Conservation (phyloP, 2,888 invertebrate species). For the Scotopteryx bipunctaria region DNA sequence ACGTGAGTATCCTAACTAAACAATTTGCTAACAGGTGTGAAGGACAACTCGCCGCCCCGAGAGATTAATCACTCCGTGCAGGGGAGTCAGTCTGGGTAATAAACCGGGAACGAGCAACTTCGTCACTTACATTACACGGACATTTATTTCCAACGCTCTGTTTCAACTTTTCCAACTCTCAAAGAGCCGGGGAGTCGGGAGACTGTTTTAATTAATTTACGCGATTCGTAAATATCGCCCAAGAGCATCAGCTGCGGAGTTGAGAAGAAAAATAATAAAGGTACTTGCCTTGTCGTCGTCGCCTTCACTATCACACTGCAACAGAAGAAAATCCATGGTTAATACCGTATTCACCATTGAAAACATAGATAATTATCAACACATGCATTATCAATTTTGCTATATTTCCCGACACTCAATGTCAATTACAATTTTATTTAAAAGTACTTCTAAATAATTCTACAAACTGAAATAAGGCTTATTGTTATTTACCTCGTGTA, state of each 20-base stretch:
- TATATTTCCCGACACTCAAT: constrained; percentile 20
- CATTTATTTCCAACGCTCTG: constrained; percentile 75
- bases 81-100: constrained; percentile 63
- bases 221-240: constrained; percentile 60
- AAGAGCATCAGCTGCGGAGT: constrained; percentile 46
- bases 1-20: constrained; percentile 45
- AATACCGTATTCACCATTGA: constrained; percentile 24
- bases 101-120: constrained; percentile 76
- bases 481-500: constrained; percentile 5
- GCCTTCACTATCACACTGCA: constrained; percentile 97
- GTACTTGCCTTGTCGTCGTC: constrained; percentile 94
- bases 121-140: constrained; percentile 78
- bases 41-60: constrained; percentile 45
- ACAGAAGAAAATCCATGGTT: constrained; percentile 74
- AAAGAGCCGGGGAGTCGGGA: constrained; percentile 55
- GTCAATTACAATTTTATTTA: not conserved
- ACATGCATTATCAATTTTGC: constrained; percentile 21
- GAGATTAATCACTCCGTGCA: constrained; percentile 69
- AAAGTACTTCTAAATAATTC: too few relatives aligned
- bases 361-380: constrained; percentile 9
- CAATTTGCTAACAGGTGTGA: constrained; percentile 52
- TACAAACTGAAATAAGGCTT: too few relatives aligned
- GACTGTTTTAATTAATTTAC: constrained; percentile 73
- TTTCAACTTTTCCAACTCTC: constrained; percentile 71
- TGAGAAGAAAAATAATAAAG: constrained; percentile 47